Base-by-base conservation (phyloP, 2,797 vertebrate species). In the Rhinatrema bivittatum region DNA sequence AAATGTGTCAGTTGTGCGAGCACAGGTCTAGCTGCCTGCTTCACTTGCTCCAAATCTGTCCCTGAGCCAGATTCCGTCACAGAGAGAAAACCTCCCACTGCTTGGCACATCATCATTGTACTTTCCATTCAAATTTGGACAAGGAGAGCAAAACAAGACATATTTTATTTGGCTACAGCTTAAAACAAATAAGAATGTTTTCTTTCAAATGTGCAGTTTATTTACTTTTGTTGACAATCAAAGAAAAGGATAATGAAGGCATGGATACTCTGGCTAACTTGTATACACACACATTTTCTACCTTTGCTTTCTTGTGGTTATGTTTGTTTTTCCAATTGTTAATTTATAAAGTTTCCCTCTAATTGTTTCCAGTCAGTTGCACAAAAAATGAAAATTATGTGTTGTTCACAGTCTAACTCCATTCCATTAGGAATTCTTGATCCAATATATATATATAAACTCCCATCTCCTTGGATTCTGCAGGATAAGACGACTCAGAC, bases 101-200 rank as follows among this genome's bases (percentile, higher is more conserved):
- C 14, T 20, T 54, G 42, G 32, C 32, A 50, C 7, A 0, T 0
- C 4, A 5, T 26, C 28, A 46, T 9, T 25, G 35, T 4, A 55
- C 20, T 17, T 43, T 67, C 36, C 45, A 48, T 4, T 41, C 0
- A 1, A 1, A 35, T 12, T 42, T 36, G 25, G 13, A 30, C 9
- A 27, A 40, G 28, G 20, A 57, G 49, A 52, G 26, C 3, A 21
- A 25, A 63, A 20, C 2, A 22, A 8, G 1, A 1, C 13, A 4
- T 36, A 27, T 39, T 52, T 46, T 32, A 32, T 25, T 12, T 32
- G 16, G 20, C 15, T 30, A 32, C 7, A 40, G 16, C 29, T 23
- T 25, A 39, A 49, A 19, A 39, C 25, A 30, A 50, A 40, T 36
- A 42, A 21, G 4, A 10, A 39, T 13, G 36, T 16, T 42, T 44